Evolutionary conservation across 2,888 invertebrate genomes (phyloP), one percentile per base, ranked within the genome.

Genomic region (Lasioglossum lativentre): DNA sequence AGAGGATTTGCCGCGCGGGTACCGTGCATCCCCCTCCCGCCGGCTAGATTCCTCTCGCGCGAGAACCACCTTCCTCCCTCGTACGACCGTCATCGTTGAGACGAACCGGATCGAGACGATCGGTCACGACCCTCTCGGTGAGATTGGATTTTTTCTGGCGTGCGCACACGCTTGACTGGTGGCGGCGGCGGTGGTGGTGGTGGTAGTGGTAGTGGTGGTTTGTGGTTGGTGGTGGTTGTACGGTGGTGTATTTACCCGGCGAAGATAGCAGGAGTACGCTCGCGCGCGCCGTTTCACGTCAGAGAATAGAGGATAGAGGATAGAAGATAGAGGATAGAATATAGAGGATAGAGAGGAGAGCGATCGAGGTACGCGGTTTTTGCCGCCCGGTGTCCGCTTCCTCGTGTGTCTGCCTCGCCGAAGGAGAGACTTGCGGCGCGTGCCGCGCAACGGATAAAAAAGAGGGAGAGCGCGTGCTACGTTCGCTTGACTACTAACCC

Each of bases 401-500:
- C 85, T 88, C 86, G 82, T 86, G 82, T 86, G 88, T 78, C 59
- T 74, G 75, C 74, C 80, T 82, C 68, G 75, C 70, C 77, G 77
- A 83, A 79, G 80, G 81, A 83, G 80, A 83, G 77, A 66, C 68
- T 68, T 80, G 78, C 63, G 87, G 87, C 87, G 87, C 87, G 87
- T 87, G 87, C 87, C 87, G 81, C 74, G 80, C 78, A 81, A 84
- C 86, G 86, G 70, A 82, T 86, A 83, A 87, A 84, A 86, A 87
- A 86, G 76, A 78, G 87, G 84, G 83, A 87, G 83, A 87, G 83
- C 87, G 87, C 87, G 87, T 87, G 87, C 87, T 87, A 78, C 86
- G 79, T 81, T 73, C 76, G 88, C 86, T 86, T 89, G 75, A 80
- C 82, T 87, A 89, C 87, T 89, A 89, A 89, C 89, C 89, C 85